Base-by-base conservation (phyloP, 1,140 invertebrate species). In the Drosophila grimshawi region DNA sequence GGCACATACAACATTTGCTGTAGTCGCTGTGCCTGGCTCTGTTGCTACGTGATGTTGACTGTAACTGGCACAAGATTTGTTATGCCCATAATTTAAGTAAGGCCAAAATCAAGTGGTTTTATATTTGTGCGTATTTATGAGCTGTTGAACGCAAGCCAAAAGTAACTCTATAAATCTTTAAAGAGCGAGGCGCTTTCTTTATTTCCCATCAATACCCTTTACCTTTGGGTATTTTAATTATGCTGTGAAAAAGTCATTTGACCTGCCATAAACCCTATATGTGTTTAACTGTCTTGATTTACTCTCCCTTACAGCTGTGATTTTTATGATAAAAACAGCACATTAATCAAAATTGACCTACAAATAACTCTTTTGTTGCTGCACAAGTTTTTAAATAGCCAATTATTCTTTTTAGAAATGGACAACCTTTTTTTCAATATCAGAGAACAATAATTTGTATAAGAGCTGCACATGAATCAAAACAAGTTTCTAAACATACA, bases 61-160 rank as follows among this genome's bases (percentile, higher is more conserved):
- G 62, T 68, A 75, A 71, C 78, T 78, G 85, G 63, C 51, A 75
- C 55, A 88, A 88, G 83, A 88, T 89, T 88, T 88, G 83, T 80
- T 86, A 79, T 86, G 75, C 69, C 80, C 80, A 82, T 82, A 81
- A 81, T 81, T 81, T 61, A 77, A 69, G 64, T 49, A 57, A 67
- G 76, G 53, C 61, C 79, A 66, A 86, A 86, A 86, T 80, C 85
- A 83, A 80, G 64, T 70, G 62, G 65, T 70, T 72, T 77, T 67
- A 72, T 71, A 67, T 73, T 82, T 88, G 86, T 81, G 79, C 79
- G 71, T 75, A 76, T 81, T 86, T 86, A 88, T 83, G 85, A 78
- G 78, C 81, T 80, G 69, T 49, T 60, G 39, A 66, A 10, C 39
- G 39, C 39, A 8, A 43, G 39, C 2, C 10, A 4, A 43, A 27